Evolutionary conservation across 2,797 vertebrate species (phyloP), one percentile per base, ranked within the genome.

Genomic region (Serranus cabrilla): DNA sequence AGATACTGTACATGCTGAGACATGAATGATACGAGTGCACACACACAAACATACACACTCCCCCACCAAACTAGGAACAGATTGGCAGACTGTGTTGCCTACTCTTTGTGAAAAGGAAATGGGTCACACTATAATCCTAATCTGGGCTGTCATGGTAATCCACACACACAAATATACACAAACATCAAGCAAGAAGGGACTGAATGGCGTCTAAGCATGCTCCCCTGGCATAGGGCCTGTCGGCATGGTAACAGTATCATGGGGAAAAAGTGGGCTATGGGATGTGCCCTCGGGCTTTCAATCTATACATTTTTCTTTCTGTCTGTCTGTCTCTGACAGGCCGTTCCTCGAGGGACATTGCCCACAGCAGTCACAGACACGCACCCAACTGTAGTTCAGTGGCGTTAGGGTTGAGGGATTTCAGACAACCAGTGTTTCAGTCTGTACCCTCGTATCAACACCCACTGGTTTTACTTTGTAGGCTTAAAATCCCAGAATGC

Each of bases 81-180:
- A 82, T 58, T 67, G 83, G 49, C 79, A 71, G 82, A 74, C 65
- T 82, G 74, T 69, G 69, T 50, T 77, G 64, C 50, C 14, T 61
- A 76, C 71, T 89, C 82, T 87, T 87, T 82, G 74, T 77, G 2
- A 79, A 83, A 81, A 76, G 66, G 80, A 93, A 92, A 87, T 92
- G 86, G 90, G 91, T 92, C 88, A 92, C 34, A 60, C 49, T 62
- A 71, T 84, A 94, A 94, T 93, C 92, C 89, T 90, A 93, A 93
- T 91, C 90, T 82, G 73, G 80, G 77, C 27, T 42, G 37, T 81
- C 54, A 71, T 84, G 78, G 73, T 92, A 92, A 92, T 89, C 89
- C 87, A 55, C 20, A 66, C 65, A 71, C 69, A 79, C 27, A 83
- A 55, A 78, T 68, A 87, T 16, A 74, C 60, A 76, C 27, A 85